Percentiles rank a stretch among this genome's conserved stretches.
These are phyloP conservation scores for Sepioteuthis lessoniana DNA, from an alignment of 2,888 invertebrate species.

Conservation along the genomic window DNA sequence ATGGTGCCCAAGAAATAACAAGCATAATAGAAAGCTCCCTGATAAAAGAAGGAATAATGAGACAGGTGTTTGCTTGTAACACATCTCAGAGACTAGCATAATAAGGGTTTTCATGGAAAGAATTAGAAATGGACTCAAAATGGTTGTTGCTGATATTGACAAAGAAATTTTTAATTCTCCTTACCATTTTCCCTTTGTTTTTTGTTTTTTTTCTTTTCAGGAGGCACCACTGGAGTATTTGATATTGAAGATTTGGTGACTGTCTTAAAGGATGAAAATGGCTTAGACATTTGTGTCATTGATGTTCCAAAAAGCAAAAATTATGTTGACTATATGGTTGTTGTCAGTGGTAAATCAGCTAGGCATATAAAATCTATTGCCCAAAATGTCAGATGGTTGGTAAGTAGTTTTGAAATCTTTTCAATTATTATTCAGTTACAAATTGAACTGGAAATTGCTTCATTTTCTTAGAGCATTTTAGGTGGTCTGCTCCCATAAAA, in stretches of 20 bases:
- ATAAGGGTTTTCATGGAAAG: no score
- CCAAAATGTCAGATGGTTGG: conserved; percentile 66
- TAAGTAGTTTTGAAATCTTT: conserved; percentile 56
- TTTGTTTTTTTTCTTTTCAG: conserved; percentile 77
- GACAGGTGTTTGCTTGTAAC: no score
- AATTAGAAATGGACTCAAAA: no score
- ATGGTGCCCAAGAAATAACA: no score
- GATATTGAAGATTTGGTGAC: conserved; percentile 90
- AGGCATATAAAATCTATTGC: conserved; percentile 74
- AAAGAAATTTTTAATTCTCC: background rate
- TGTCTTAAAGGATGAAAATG: conserved; percentile 85
- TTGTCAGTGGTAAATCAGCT: conserved; percentile 79
- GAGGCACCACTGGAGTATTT: conserved; percentile 88
- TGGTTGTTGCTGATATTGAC: no score
- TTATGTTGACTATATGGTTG: conserved; percentile 89
- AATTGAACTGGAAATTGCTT: background rate
- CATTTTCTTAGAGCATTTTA: no score
- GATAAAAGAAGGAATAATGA: no score
- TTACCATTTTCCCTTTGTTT: conserved; percentile 46
- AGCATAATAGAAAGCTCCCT: no score
- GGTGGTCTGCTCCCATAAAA: no score
- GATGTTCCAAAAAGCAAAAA: conserved; percentile 83
- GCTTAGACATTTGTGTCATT: conserved; percentile 86
- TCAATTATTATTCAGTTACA: background rate
- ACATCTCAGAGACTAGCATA: no score